Evolutionary conservation across 2,888 invertebrate species (phyloP), one percentile per base, ranked within the genome.

Genomic region (Sinohyriopsis cumingii): DNA sequence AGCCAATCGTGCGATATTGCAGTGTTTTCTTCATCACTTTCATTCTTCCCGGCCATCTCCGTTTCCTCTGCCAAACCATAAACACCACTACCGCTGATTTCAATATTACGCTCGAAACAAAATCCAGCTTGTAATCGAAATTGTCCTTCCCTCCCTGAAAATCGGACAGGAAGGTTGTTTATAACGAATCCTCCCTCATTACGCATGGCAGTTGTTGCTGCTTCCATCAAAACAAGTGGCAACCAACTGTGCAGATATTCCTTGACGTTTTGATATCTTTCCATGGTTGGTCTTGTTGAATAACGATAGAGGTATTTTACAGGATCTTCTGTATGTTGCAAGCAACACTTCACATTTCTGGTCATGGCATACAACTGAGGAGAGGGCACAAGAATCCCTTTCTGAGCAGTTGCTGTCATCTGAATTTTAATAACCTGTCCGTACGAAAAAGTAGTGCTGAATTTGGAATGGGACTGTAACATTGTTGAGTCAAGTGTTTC

Each of bases 141-240:
- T 65, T 70, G 73, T 45, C 83, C 83, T n/a, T 45, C 65, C 22
- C 66, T 55, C 12, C 63, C 59, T 6, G 55, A 64, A 65, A 81
- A 80, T 59, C 71, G 68, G 1, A 83, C 67, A 4, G 70, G 72
- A 12, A 82, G 73, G 57, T 77, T 72, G 60, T 76, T 79, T 4
- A 82, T 78, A 33, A 68, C 71, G n/a, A 68, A 72, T 12, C 75
- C 72, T 66, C 77, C 75, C 61, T 77, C 80, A 62, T 71, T 75
- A 0, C 55, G 61, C 12, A 77, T 76, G n/a, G 79, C 68, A 20
- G 70, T 69, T 7, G 69, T 65, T 12, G 81, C 84, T 25, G 82
- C 75, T 68, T 84, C 82, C 84, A 84, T 84, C 55, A 76, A 71
- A 6, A 81, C 68, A 18, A 84, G 59, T 1, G 82, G 82, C 33